Percentiles rank a stretch among this genome's conserved stretches.
Evolutionary conservation across 2,113 vertebrate species (phyloP).

Genomic region (Gadus chalcogrammus): DNA sequence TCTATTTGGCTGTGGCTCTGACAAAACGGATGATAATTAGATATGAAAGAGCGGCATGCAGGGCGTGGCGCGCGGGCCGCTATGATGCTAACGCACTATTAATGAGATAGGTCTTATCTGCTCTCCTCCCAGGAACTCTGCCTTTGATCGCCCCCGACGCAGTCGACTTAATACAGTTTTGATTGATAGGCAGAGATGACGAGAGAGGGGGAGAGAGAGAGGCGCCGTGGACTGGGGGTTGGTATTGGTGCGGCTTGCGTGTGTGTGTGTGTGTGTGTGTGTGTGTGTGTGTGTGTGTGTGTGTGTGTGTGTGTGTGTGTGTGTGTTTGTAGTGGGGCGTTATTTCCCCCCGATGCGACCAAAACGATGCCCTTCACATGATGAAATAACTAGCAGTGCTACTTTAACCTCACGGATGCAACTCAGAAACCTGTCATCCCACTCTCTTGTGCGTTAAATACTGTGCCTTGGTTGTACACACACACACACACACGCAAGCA

Average conservation of each 20-base stretch:
- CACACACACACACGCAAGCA: constrained; percentile 17
- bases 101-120: constrained; percentile 83
- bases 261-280: not conserved
- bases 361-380: constrained; percentile 69
- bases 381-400: constrained; percentile 63
- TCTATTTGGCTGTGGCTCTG: constrained; percentile 60
- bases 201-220: constrained; percentile 51
- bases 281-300: not conserved
- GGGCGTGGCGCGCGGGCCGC: constrained; percentile 69
- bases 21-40: constrained; percentile 79
- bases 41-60: constrained; percentile 79
- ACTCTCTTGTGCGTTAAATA: not conserved
- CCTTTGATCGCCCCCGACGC: constrained; percentile 79
- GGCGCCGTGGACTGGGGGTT: constrained; percentile 53
- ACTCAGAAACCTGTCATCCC: not conserved
- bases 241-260: constrained; percentile 37
- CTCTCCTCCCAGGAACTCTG: constrained; percentile 80
- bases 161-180: constrained; percentile 80
- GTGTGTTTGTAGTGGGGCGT: constrained; percentile 28
- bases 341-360: constrained; percentile 53
- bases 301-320: constrained; percentile 7
- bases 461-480: not conserved
- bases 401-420: constrained; percentile 34
- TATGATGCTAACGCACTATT: constrained; percentile 80
- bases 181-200: constrained; percentile 80